Base-by-base conservation (phyloP, 1,140 invertebrate species). In the Megalonaias nervosa region DNA sequence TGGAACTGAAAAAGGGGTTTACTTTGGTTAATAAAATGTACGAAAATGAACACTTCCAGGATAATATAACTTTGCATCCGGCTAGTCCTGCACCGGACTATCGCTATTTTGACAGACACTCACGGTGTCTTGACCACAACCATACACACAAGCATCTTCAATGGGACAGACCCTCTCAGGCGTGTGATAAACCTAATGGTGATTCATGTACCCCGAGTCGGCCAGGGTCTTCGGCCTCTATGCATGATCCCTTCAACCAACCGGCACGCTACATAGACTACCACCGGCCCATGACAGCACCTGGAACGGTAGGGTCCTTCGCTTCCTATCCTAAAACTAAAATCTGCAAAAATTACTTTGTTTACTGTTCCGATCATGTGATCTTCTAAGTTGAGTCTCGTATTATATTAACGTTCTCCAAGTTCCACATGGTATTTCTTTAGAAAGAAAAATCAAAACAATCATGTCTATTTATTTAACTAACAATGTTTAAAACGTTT, bases 21-120 rank as follows among this genome's bases (percentile, higher is more conserved):
- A 77, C 80, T 64, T 68, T 84, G 26, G 82, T 84, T 23, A 84
- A 82, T 62, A 84, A 84, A 79, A 61, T 84, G 4, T 84, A 84
- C 64, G 80, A 84, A 71, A 80, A 81, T 62, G 57, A 56, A 12
- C 65, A 77, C 31, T 62, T 66, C 9, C 61, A 75, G 38, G 60
- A 77, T 26, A 80, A 81, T 58, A 79, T 84, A 15, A 72, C 73
- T 6, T 64, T 84, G 31, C 82, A 84, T 73, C 82, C 82, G 9
- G 82, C 82, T 0, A 81, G 82, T 64, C 80, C 82, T 56, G 80
- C 80, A 5, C 82, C 82, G 4, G 82, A 84, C 48, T 84, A 78
- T 66, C 60, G 82, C 9, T 84, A 84, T 61, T 84, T 84, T 59
- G 82, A 84, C 38, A 57, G 82, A 61, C 82, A 84, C 65, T 81